Percentiles rank a stretch among this genome's conserved stretches.
These are phyloP conservation scores for Enteromius paludinosus DNA, from an alignment of 2,797 vertebrate genomes.

Conservation along the genomic window DNA sequence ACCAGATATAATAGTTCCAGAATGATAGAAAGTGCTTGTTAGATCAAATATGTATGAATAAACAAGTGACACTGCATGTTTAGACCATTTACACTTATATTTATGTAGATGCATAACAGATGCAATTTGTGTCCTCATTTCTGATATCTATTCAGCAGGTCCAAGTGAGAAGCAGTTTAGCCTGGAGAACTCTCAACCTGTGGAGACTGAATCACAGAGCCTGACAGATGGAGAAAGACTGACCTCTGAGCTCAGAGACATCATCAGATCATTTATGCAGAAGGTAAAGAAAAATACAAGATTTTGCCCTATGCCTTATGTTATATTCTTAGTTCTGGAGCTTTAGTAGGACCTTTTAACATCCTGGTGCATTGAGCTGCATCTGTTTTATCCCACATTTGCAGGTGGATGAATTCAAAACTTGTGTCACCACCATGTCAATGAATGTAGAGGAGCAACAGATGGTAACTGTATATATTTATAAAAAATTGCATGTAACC, in stretches of 20 bases:
- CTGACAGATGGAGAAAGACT: slow-evolving; percentile 81
- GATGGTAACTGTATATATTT: slow-evolving; percentile 73
- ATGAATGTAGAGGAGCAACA: slow-evolving; percentile 76
- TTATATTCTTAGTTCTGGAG: background rate
- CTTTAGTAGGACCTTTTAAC: background rate
- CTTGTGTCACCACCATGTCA: slow-evolving; percentile 69
- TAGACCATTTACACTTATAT: background rate
- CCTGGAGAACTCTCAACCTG: background rate
- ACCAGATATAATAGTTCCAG: background rate
- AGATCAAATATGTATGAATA: background rate
- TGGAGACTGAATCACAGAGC: slow-evolving; percentile 25
- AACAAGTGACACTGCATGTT: background rate
- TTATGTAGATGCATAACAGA: background rate
- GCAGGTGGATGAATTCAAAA: slow-evolving; percentile 88
- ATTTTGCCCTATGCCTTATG: background rate
- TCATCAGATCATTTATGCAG: slow-evolving; percentile 82
- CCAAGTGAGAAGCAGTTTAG: slow-evolving; percentile 32
- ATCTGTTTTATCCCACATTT: slow-evolving; percentile 44
- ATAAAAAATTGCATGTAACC: background rate
- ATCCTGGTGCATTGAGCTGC: background rate
- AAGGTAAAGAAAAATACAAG: slow-evolving; percentile 73
- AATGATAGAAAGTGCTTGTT: background rate
- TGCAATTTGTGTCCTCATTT: background rate
- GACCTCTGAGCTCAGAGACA: slow-evolving; percentile 82
- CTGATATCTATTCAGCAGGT: slow-evolving; percentile 6